Evolutionary conservation across 2,113 vertebrate species (phyloP).

Genomic region (Cololabis saira): DNA sequence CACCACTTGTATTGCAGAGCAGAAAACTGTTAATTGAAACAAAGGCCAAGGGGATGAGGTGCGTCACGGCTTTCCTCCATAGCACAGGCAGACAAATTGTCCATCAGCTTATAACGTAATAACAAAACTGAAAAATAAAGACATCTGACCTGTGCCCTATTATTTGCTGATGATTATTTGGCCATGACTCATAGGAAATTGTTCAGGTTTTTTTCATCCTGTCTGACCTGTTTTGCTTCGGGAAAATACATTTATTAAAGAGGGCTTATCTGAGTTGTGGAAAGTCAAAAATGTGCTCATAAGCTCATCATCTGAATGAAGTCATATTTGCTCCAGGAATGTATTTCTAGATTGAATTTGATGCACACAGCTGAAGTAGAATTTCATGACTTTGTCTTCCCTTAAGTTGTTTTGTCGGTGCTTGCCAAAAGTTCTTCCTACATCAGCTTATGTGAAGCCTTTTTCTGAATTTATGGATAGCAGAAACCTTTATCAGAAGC

Average conservation of each 20-base stretch:
- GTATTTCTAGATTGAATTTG: constrained; percentile 25
- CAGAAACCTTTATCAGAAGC: too few species aligned
- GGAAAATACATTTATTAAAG: not conserved
- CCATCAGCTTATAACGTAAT: constrained; percentile 65
- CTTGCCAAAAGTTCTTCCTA: constrained; percentile 12
- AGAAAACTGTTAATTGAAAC: constrained; percentile 69
- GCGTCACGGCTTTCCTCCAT: constrained; percentile 44
- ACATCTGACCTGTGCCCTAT: constrained; percentile 13
- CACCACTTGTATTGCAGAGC: constrained; percentile 35
- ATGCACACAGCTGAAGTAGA: constrained; percentile 6
- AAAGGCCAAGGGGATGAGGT: constrained; percentile 20
- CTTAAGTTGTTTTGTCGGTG: not conserved
- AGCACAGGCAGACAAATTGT: constrained; percentile 68
- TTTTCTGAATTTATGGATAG: not conserved
- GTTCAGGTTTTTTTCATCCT: not conserved
- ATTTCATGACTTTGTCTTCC: not conserved
- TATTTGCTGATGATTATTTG: constrained; percentile 37
- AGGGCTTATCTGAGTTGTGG: constrained; percentile 24
- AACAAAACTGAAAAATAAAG: constrained; percentile 69
- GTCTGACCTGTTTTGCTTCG: not conserved
- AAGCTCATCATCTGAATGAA: constrained; percentile 27
- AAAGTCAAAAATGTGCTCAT: constrained; percentile 25
- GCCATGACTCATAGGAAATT: constrained; percentile 6
- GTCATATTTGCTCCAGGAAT: constrained; percentile 4
- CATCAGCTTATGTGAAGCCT: constrained; percentile 1